Evolutionary conservation across 2,113 vertebrate species (phyloP).

Genomic region (Pollachius pollachius): DNA sequence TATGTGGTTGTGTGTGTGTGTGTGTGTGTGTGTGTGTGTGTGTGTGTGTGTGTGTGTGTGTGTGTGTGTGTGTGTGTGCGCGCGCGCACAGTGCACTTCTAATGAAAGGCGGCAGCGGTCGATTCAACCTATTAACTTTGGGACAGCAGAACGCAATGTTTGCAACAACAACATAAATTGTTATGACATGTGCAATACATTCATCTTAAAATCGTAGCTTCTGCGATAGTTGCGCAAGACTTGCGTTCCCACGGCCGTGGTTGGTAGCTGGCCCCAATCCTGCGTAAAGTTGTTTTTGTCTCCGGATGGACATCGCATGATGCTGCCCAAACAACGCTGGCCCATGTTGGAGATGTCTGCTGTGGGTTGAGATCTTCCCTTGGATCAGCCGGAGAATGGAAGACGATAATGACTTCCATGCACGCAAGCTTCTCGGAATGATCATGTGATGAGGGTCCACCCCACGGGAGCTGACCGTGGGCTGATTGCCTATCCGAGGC

Average conservation of each 20-base stretch:
- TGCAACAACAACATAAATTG: too few relatives aligned
- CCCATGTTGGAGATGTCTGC: conserved; percentile 20
- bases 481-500: conserved; percentile 20
- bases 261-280: background rate
- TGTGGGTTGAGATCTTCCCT: conserved; percentile 12
- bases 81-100: too few relatives aligned
- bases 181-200: too few relatives aligned
- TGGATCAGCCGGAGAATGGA: conserved; percentile 15
- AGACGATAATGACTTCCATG: conserved; percentile 41
- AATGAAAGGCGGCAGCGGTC: too few relatives aligned
- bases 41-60: too few relatives aligned
- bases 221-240: background rate
- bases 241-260: background rate
- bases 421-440: conserved; percentile 37
- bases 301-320: conserved; percentile 7
- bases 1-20: too few relatives aligned
- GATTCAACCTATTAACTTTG: too few relatives aligned
- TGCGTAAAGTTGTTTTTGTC: background rate
- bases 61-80: too few relatives aligned
- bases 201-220: too few relatives aligned
- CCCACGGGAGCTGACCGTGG: too few relatives aligned
- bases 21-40: too few relatives aligned
- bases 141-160: too few relatives aligned
- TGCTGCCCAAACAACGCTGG: background rate
- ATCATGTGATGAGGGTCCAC: background rate